These are phyloP conservation scores for Oasisia sp. DNA, from an alignment of 2,888 invertebrate genomes.

Conservation along the genomic window DNA sequence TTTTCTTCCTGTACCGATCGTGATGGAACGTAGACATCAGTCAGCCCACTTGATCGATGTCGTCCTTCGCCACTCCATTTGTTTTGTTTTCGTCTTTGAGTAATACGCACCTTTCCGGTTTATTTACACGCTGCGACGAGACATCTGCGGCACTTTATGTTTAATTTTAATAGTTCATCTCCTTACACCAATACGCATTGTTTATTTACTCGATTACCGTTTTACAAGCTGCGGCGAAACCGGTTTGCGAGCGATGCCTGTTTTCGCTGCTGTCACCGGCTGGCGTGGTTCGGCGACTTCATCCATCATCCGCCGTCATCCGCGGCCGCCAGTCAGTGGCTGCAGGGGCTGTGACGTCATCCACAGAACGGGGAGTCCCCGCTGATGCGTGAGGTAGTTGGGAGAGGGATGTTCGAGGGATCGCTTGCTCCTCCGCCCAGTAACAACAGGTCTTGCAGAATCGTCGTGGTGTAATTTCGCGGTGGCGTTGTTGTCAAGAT, in stretches of 20 bases:
- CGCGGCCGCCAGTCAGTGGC: not conserved
- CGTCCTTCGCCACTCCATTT: not conserved
- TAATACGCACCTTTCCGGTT: conserved; percentile 4
- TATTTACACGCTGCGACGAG: not conserved
- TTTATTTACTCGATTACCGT: not conserved
- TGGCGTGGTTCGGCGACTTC: not conserved
- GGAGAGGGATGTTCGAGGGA: not conserved
- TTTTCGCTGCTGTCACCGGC: not conserved
- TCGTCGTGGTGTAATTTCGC: not conserved
- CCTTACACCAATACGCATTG: not conserved
- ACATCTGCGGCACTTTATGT: not conserved
- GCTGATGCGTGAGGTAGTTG: not conserved
- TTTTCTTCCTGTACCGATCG: not conserved
- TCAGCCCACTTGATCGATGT: not conserved
- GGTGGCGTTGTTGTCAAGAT: not conserved
- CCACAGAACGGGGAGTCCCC: not conserved
- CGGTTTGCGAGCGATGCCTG: not conserved
- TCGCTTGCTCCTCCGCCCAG: not conserved
- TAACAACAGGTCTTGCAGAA: not conserved
- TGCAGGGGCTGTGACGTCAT: not conserved
- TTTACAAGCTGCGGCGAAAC: no score
- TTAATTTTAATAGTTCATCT: not conserved
- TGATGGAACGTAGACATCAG: not conserved
- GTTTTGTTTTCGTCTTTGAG: not conserved
- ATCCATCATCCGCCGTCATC: not conserved